phyloP scores from a whole-genome alignment of 2,113 vertebrate genomes.

The Ptyas mucosa region DNA sequence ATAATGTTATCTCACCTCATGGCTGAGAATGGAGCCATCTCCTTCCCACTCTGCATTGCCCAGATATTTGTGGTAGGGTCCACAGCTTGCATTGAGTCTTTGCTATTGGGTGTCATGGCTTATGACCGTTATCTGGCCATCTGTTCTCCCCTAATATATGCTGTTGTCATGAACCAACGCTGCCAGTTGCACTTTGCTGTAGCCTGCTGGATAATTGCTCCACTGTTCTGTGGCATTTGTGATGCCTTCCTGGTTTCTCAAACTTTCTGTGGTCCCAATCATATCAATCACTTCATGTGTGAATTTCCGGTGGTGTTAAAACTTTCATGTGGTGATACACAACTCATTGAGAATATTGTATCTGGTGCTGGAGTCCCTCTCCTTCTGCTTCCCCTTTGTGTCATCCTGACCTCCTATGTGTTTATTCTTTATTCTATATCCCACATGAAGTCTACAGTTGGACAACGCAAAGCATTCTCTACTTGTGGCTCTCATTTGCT shows the following conservation, averaged over 20 bases:
- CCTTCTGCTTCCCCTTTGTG: constrained; percentile 20
- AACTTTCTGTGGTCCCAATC: constrained; percentile 42
- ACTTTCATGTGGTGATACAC: constrained; percentile 46
- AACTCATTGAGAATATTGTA: constrained; percentile 23
- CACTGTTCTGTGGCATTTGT: constrained; percentile 23
- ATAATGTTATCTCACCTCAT: constrained; percentile 43
- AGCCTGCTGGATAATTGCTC: constrained; percentile 16
- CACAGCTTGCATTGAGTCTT: constrained; percentile 4
- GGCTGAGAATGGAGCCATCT: constrained; percentile 22
- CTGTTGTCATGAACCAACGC: constrained; percentile 26
- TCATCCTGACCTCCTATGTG: constrained; percentile 23
- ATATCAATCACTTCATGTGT: constrained; percentile 57
- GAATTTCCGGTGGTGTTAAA: constrained; percentile 47
- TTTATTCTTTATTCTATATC: constrained; percentile 8
- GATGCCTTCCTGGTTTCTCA: constrained; percentile 20
- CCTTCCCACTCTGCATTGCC: constrained; percentile 31
- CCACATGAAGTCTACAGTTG: constrained; percentile 20
- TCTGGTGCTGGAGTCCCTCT: background rate
- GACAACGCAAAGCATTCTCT: constrained; percentile 47
- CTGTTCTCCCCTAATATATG: constrained; percentile 41
- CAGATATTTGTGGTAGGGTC: constrained; percentile 36
- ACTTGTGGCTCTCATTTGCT: constrained; percentile 50
- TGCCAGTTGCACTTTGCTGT: background rate
- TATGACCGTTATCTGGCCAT: constrained; percentile 36
- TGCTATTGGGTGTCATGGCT: background rate